phyloP scores from a whole-genome alignment of 2,113 vertebrate species.

The Piprites chloris region DNA sequence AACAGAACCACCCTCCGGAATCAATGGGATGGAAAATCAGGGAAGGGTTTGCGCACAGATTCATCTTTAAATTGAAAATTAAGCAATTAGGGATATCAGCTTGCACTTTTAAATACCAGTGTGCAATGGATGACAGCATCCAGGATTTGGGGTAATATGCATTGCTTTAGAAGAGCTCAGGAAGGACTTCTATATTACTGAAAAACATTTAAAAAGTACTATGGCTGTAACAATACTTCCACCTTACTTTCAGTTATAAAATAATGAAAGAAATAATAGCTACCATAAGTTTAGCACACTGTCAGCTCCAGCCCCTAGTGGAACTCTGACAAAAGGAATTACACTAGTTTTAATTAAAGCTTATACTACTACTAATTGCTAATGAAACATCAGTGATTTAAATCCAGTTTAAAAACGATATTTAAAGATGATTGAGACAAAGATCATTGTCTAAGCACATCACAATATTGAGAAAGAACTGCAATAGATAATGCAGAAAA shows the following conservation, averaged over 20 bases:
- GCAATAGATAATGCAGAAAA: background rate
- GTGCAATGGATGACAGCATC: background rate
- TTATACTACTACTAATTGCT: background rate
- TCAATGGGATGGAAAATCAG: background rate
- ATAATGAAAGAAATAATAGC: constrained; percentile 51
- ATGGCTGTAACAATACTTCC: background rate
- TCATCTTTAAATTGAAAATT: constrained; percentile 8
- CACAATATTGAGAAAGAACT: background rate
- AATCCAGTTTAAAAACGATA: background rate
- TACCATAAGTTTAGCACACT: background rate
- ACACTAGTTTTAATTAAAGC: constrained; percentile 25
- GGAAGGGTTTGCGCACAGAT: background rate
- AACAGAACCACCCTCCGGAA: background rate
- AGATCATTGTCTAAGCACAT: background rate
- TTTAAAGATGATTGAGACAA: background rate
- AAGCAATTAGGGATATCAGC: background rate
- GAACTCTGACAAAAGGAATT: background rate
- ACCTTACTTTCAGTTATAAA: background rate
- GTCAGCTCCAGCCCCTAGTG: background rate
- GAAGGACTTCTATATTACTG: background rate
- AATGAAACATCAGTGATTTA: background rate
- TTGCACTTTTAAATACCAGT: background rate
- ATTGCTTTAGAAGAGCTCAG: background rate
- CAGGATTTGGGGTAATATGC: background rate
- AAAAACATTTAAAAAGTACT: background rate